A percentile compares a stretch with the other conserved stretches of the same genome.
phyloP scores from a whole-genome alignment of 2,113 vertebrate genomes.

The Dissostichus mawsoni region DNA sequence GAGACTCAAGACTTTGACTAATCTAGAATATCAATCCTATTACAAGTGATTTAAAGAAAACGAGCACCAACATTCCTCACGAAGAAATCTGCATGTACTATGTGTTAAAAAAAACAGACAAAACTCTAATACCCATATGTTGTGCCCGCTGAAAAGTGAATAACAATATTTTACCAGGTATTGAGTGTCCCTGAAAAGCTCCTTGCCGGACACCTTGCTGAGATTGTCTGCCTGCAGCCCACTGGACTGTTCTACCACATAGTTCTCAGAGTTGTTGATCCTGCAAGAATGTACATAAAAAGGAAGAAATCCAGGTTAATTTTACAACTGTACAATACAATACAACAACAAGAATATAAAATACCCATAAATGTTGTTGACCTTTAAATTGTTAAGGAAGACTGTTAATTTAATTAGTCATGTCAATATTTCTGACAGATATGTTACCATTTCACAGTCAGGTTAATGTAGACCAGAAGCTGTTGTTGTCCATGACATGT shows the following conservation, averaged over 20 bases:
- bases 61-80: too few relatives aligned
- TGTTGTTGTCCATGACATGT: slow-evolving; percentile 76
- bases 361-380: background rate
- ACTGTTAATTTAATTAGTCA: background rate
- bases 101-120: background rate
- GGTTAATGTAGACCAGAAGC: slow-evolving; percentile 79
- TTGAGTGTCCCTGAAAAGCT: slow-evolving; percentile 77
- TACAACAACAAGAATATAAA: background rate
- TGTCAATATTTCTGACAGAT: background rate
- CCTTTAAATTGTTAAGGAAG: background rate
- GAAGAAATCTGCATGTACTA: background rate
- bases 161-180: slow-evolving; percentile 70
- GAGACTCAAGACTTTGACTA: too few relatives aligned
- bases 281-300: slow-evolving; percentile 48
- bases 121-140: background rate
- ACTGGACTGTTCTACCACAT: slow-evolving; percentile 70
- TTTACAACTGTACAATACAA: background rate
- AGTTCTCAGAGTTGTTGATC: slow-evolving; percentile 71
- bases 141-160: background rate
- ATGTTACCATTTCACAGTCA: slow-evolving; percentile 81
- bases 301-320: background rate
- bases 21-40: too few relatives aligned
- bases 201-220: slow-evolving; percentile 73
- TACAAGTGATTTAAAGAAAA: too few relatives aligned
- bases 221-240: slow-evolving; percentile 73